Percentiles rank a stretch among this genome's conserved stretches.
Evolutionary conservation across 2,888 invertebrate species (phyloP).

Genomic region (Ochropleura plecta): DNA sequence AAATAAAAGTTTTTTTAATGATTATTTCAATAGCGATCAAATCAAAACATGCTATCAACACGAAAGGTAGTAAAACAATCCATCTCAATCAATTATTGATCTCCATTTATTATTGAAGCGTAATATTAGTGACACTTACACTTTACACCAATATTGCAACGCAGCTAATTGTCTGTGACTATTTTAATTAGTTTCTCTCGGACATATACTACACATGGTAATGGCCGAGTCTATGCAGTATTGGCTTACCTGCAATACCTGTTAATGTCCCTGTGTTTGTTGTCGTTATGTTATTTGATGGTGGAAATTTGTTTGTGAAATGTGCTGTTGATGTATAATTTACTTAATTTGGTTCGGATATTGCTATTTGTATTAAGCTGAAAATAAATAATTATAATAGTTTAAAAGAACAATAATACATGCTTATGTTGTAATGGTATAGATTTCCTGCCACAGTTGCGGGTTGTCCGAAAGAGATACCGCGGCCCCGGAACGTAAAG

Average conservation of each 20-base stretch:
- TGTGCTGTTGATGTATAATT: neutral
- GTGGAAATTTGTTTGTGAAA: slow-evolving; percentile 29
- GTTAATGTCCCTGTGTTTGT: slow-evolving; percentile 50
- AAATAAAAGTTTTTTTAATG: too few relatives aligned
- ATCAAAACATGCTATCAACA: slow-evolving; percentile 14
- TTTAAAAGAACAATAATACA: too few relatives aligned
- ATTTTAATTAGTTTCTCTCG: slow-evolving; percentile 73
- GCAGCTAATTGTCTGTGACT: slow-evolving; percentile 73
- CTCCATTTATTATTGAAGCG: slow-evolving; percentile 45
- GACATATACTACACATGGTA: slow-evolving; percentile 70
- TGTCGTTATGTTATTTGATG: slow-evolving; percentile 45
- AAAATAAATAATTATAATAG: too few relatives aligned
- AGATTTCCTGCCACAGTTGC: too few relatives aligned
- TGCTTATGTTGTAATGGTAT: too few relatives aligned
- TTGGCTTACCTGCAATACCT: slow-evolving; percentile 58
- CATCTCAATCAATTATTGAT: slow-evolving; percentile 48
- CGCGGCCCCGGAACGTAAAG: too few relatives aligned
- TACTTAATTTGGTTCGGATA: neutral
- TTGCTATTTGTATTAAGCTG: too few relatives aligned
- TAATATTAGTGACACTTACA: slow-evolving; percentile 62
- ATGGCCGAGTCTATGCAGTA: slow-evolving; percentile 59
- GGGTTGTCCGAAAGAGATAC: too few relatives aligned
- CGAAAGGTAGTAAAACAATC: slow-evolving; percentile 23
- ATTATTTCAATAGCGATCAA: slow-evolving; percentile 5
- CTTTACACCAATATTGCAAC: slow-evolving; percentile 69